These are phyloP conservation scores for Morpho achilles DNA, from an alignment of 2,888 invertebrate species.

Conservation along the genomic window DNA sequence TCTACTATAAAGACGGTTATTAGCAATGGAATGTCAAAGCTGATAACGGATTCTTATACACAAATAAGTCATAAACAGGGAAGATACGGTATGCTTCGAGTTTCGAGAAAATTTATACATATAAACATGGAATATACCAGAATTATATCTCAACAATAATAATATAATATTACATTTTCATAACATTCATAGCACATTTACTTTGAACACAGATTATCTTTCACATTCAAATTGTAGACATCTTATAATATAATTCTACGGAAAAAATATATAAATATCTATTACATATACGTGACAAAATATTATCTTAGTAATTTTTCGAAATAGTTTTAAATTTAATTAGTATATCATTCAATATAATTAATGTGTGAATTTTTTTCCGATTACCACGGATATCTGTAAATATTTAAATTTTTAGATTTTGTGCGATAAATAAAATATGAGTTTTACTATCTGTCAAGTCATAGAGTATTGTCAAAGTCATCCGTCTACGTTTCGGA, in stretches of 20 bases:
- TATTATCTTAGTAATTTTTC: conserved; percentile 45
- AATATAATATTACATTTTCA: conserved; percentile 48
- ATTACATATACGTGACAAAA: conserved; percentile 44
- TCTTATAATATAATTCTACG: conserved; percentile 54
- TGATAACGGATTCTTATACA: conserved; percentile 9
- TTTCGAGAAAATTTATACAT: conserved; percentile 23
- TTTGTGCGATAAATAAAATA: conserved; percentile 68
- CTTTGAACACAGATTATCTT: conserved; percentile 67
- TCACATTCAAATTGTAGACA: conserved; percentile 67
- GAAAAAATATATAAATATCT: conserved; percentile 60
- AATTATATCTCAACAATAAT: conserved; percentile 35
- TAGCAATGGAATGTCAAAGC: conserved; percentile 15
- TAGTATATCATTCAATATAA: conserved; percentile 37
- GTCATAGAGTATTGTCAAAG: conserved; percentile 69
- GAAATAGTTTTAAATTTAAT: conserved; percentile 52
- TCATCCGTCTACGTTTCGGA: conserved; percentile 40
- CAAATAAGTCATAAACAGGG: conserved; percentile 14
- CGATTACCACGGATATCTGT: conserved; percentile 34
- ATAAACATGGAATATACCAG: conserved; percentile 27
- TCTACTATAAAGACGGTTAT: conserved; percentile 10
- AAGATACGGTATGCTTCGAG: conserved; percentile 26
- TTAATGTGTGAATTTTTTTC: conserved; percentile 43
- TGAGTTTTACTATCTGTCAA: conserved; percentile 55
- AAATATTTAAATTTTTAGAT: conserved; percentile 32
- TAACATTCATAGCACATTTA: conserved; percentile 62